Percentiles rank a stretch among this genome's conserved stretches.
phyloP scores from a whole-genome alignment of 2,797 vertebrate genomes.

The Tamandua tetradactyla region DNA sequence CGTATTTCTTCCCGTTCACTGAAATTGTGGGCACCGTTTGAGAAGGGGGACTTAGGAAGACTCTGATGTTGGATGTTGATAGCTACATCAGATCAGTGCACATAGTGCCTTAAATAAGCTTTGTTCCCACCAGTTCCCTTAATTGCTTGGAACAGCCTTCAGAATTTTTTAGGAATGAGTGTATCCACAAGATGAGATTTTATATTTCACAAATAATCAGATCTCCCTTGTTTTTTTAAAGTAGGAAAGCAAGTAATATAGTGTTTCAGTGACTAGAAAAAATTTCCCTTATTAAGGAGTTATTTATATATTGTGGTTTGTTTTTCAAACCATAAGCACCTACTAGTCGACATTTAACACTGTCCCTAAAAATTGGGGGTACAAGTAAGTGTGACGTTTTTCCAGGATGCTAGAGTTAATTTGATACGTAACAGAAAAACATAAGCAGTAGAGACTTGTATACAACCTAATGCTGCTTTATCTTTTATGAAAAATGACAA shows the following conservation, averaged over 20 bases:
- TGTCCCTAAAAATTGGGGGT: background rate
- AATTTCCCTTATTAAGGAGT: background rate
- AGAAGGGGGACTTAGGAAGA: background rate
- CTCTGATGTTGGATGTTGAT: background rate
- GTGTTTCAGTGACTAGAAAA: background rate
- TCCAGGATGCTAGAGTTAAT: background rate
- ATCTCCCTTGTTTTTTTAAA: background rate
- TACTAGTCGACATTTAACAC: background rate
- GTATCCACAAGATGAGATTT: background rate
- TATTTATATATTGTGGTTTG: background rate
- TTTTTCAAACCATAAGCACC: background rate
- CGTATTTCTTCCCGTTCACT: background rate
- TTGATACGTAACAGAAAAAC: background rate
- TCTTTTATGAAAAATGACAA: background rate
- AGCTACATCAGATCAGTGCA: background rate
- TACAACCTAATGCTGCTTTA: background rate
- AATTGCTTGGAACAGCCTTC: constrained; percentile 13
- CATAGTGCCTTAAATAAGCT: background rate
- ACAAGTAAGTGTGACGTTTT: background rate
- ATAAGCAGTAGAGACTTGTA: background rate
- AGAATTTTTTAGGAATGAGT: background rate
- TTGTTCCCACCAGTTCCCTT: constrained; percentile 53
- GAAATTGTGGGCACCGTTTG: background rate
- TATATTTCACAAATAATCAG: background rate
- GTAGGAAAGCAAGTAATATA: background rate